Base-by-base conservation (phyloP, 1,140 invertebrate species). In the Hycleus phaleratus region DNA sequence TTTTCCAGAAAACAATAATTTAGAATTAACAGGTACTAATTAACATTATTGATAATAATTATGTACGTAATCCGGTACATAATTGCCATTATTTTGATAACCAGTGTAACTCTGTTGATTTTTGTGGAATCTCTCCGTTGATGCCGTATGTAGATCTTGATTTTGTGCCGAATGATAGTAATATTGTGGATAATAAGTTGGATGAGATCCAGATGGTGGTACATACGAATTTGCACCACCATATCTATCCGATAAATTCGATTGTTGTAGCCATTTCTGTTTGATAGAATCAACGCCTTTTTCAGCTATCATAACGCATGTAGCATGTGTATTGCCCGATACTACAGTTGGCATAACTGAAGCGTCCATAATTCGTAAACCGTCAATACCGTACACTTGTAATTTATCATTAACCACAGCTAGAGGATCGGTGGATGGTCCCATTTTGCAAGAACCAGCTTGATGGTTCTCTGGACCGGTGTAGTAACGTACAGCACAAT, bases 381-480 rank as follows among this genome's bases (percentile, higher is more conserved):
- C 78, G 40, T 80, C 78, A 2, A 90, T 74, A 0, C 88, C 88
- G 64, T 85, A 78, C 1, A 90, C 85, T 67, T 81, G 76, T 1
- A 91, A 71, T 59, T 86, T 74, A 40, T 81, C 78, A 68, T 90
- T 85, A 0, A 91, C 86, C 0, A 91, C 88, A 0, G 88, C 82
- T 9, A 75, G 67, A 0, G 79, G 78, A 70, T 91, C 88, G 0
- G 78, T 77, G 0, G 75, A 58, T 0, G 83, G 81, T 0, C 89
- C 89, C 89, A 93, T 91, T 73, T 82, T 86, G 70, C 87, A 90
- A 5, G 86, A 87, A 3, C 88, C 89, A 0, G 86, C 87, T 71
- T 91, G 90, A 74, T 93, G 90, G 68, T 92, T 92, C 72, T 93
- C 87, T 1, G 88, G 85, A 0, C 83, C 85, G 0, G 90, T 91